phyloP scores from a whole-genome alignment of 1,140 invertebrate species.

The Portunus trituberculatus region DNA sequence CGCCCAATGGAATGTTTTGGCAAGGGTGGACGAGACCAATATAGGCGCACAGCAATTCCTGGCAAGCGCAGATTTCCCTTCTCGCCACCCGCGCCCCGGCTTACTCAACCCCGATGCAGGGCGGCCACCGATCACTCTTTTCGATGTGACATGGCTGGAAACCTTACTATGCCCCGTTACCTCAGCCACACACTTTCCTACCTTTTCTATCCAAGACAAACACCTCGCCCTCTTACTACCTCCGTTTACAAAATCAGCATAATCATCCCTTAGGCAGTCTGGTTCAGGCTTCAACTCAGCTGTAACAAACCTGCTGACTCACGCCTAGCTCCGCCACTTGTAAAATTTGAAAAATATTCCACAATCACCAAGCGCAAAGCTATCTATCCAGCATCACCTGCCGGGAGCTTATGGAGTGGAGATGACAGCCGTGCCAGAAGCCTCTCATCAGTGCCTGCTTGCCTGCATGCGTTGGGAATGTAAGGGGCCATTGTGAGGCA shows the following conservation, averaged over 20 bases:
- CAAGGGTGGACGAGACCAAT: constrained; percentile 9
- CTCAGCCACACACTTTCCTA: background rate
- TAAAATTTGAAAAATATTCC: background rate
- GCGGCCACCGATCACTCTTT: background rate
- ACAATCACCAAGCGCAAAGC: background rate
- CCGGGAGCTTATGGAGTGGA: background rate
- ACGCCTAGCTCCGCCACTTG: background rate
- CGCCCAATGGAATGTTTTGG: constrained; percentile 5
- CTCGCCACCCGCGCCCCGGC: background rate
- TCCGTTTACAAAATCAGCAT: background rate
- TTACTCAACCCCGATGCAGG: background rate
- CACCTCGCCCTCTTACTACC: background rate
- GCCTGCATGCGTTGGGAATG: background rate
- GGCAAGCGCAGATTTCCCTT: background rate
- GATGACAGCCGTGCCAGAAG: background rate
- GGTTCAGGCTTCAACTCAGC: background rate
- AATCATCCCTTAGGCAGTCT: background rate
- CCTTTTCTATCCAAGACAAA: too few species aligned
- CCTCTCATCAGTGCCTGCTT: background rate
- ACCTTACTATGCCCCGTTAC: background rate
- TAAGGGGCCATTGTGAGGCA: background rate
- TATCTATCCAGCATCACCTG: background rate
- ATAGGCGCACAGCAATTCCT: background rate
- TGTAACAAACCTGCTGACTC: background rate
- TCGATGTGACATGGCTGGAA: constrained; percentile 20